Percentiles rank a stretch among this genome's conserved stretches.
Conservation (phyloP, 1,140 invertebrate genomes). For the Samia ricini region DNA sequence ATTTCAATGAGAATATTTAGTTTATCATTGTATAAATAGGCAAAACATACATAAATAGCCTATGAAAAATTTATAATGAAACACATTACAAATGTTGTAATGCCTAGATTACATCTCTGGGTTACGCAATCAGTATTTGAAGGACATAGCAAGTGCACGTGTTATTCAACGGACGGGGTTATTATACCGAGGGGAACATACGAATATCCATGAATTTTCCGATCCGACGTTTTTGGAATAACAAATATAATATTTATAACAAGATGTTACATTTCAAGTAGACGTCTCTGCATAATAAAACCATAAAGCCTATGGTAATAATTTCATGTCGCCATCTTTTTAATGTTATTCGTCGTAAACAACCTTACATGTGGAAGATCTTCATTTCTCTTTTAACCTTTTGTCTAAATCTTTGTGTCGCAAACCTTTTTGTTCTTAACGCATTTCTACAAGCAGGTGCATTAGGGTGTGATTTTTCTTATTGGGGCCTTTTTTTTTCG, state of each 20-base stretch:
- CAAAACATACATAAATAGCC: slow-evolving; percentile 12
- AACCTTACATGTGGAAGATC: neutral
- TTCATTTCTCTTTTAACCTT: neutral
- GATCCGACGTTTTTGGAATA: slow-evolving; percentile 34
- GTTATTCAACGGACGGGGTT: slow-evolving; percentile 49
- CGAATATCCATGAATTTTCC: slow-evolving; percentile 35
- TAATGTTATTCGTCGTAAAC: neutral
- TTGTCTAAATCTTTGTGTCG: neutral
- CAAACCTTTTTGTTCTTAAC: neutral
- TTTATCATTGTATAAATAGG: neutral
- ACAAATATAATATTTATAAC: slow-evolving; percentile 30
- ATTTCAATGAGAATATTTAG: neutral
- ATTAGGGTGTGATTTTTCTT: no score
- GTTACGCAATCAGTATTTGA: slow-evolving; percentile 36
- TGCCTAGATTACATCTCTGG: slow-evolving; percentile 20
- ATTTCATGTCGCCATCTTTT: slow-evolving; percentile 3
- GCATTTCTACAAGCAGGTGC: neutral
- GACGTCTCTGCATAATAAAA: slow-evolving; percentile 45
- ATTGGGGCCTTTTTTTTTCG: neutral
- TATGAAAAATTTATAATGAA: slow-evolving; percentile 21
- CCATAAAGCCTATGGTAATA: slow-evolving; percentile 33
- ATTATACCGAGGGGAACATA: slow-evolving; percentile 37
- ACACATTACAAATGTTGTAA: slow-evolving; percentile 21
- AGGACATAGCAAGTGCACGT: slow-evolving; percentile 50
- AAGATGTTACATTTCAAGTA: slow-evolving; percentile 40